Conservation (phyloP, 2,797 vertebrate species). For the Enteromius radiatus region DNA sequence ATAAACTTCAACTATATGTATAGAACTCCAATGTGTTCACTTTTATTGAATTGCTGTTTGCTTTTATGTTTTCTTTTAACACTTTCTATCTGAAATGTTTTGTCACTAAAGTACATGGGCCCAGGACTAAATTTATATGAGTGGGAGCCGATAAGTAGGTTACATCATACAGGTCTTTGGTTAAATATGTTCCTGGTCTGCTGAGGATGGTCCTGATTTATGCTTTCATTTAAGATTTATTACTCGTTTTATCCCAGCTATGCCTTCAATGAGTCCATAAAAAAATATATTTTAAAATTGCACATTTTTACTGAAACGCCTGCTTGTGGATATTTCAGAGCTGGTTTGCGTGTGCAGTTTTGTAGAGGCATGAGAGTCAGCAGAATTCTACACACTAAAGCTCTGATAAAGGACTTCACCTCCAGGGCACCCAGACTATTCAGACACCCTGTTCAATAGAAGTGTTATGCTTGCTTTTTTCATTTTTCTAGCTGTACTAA, state of each 20-base stretch:
- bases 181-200: neutral
- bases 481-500: constrained; percentile 2
- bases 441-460: constrained; percentile 22
- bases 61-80: too few species aligned
- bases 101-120: neutral
- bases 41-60: too few species aligned
- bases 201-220: neutral
- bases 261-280: neutral
- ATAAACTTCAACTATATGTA: neutral
- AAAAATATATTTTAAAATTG: neutral
- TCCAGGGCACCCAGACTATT: constrained; percentile 27
- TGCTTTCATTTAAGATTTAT: constrained; percentile 7
- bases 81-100: neutral
- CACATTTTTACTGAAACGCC: constrained; percentile 15
- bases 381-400: constrained; percentile 13
- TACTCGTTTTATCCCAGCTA: constrained; percentile 7
- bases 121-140: neutral
- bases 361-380: constrained; percentile 1
- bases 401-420: constrained; percentile 34
- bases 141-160: neutral
- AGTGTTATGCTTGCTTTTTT: constrained; percentile 25
- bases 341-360: neutral
- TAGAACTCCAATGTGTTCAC: neutral
- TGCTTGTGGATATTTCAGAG: constrained; percentile 29
- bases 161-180: neutral